A percentile compares a stretch with the other conserved stretches of the same genome.
phyloP scores from a whole-genome alignment of 2,797 vertebrate species.

The Mormyrops attenuatus region DNA sequence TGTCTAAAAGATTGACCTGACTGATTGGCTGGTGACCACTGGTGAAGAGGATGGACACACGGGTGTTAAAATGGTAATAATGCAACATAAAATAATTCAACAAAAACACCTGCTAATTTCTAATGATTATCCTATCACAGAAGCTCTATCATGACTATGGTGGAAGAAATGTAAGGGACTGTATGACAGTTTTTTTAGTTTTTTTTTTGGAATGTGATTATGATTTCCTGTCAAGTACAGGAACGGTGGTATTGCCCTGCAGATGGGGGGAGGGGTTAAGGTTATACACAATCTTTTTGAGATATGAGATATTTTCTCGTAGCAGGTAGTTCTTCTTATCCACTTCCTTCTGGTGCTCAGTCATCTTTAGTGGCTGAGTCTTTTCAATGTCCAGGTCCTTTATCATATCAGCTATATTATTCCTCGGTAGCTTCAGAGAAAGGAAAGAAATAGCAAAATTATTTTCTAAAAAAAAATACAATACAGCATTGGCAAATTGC shows the following conservation, averaged over 20 bases:
- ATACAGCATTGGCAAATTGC: background rate
- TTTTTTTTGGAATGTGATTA: background rate
- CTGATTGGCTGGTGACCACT: background rate
- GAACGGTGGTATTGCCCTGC: background rate
- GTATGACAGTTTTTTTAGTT: background rate
- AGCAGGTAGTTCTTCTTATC: slow-evolving; percentile 85
- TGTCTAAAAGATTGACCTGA: background rate
- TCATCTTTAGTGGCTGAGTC: slow-evolving; percentile 75
- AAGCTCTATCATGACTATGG: background rate
- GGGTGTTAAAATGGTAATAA: background rate
- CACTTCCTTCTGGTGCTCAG: slow-evolving; percentile 76
- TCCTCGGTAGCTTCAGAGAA: slow-evolving; percentile 69
- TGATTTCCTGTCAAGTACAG: background rate
- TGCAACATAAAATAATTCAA: background rate
- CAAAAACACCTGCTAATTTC: background rate
- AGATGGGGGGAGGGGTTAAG: slow-evolving; percentile 60
- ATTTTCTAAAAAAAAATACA: background rate
- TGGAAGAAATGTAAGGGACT: background rate
- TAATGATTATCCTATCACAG: background rate
- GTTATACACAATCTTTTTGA: slow-evolving; percentile 80
- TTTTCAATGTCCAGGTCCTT: slow-evolving; percentile 88
- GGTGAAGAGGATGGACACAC: background rate
- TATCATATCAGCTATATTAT: slow-evolving; percentile 76
- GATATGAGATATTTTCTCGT: slow-evolving; percentile 88
- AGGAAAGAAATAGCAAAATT: background rate